Evolutionary conservation across 2,113 vertebrate genomes (phyloP), one percentile per base, ranked within the genome.

Genomic region (Ammodytes dubius): DNA sequence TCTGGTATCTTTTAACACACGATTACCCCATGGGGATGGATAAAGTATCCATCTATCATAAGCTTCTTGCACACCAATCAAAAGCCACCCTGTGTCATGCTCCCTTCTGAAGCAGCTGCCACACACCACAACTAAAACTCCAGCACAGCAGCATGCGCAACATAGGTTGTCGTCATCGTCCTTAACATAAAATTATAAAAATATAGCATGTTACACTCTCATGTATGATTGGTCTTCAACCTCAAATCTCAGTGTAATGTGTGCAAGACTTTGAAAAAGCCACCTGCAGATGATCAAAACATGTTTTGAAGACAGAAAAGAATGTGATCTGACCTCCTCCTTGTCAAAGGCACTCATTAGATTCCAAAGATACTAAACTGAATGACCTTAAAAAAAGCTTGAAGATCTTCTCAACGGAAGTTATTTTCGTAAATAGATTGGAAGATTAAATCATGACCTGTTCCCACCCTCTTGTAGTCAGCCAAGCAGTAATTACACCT

Each of bases 401-500:
- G 27, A 40, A 79, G 72, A 90, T 86, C 78, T 84, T 59, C 69
- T 85, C 7, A 2, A 84, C 59, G 60, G 37, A 70, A 81, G 81
- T 91, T 88, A 83, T 89, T 92, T 88, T 88, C 2, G 64, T 84
- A 89, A 91, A 92, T 83, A 85, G 71, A 77, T 78, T 64, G 46
- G 75, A 75, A 86, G 92, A 91, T 94, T 90, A 85, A 90, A 88
- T 70, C 83, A 66, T 49, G 76, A 63, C 72, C 79, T 64, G 64
- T 90, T 87, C 77, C 84, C 85, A 82, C 88, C 87, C 77, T 90
- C 87, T 91, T 73, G 27, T 69, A 70, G 75, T 80, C 76, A 65
- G 75, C 57, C 57, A 64, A 77, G 81, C 75, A 77, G 84, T 91
- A 93, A 95, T 93, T 93, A 94, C 91, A 85, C 82, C 72, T 86